Evolutionary conservation across 2,113 vertebrate genomes (phyloP).

Genomic region (Pongo pygmaeus): DNA sequence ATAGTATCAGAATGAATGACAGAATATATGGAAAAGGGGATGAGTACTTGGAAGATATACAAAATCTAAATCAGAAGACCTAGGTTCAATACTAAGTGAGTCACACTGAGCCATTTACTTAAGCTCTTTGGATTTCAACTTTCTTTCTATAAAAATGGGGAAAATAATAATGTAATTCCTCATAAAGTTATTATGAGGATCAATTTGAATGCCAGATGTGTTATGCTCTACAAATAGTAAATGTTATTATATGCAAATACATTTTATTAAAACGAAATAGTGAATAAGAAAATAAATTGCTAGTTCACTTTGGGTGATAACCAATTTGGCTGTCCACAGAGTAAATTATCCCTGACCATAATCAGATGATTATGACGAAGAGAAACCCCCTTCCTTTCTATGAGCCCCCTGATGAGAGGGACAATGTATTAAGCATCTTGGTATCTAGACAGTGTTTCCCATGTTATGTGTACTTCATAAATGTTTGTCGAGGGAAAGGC

Average conservation of each 20-base stretch:
- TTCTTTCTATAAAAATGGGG: constrained; percentile 4
- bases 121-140: neutral
- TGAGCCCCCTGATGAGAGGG: neutral
- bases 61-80: constrained; percentile 20
- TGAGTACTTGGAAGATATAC: neutral
- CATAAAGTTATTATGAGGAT: constrained; percentile 32
- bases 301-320: constrained; percentile 35
- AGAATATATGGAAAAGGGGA: neutral
- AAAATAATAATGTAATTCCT: constrained; percentile 34
- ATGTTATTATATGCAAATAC: constrained; percentile 32
- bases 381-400: neutral
- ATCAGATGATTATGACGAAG: constrained; percentile 27
- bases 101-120: neutral
- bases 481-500: constrained; percentile 16
- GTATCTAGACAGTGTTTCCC: neutral
- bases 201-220: neutral
- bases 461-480: neutral
- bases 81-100: neutral
- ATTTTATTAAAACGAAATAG: constrained; percentile 64
- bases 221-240: constrained; percentile 32
- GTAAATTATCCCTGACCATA: constrained; percentile 15
- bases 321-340: neutral
- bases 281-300: constrained; percentile 13
- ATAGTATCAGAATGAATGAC: neutral
- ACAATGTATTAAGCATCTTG: neutral